Percentiles rank a stretch among this genome's conserved stretches.
Conservation (phyloP, 92 coral and sea anemone genomes). For the Umimayanthus kanabou region DNA sequence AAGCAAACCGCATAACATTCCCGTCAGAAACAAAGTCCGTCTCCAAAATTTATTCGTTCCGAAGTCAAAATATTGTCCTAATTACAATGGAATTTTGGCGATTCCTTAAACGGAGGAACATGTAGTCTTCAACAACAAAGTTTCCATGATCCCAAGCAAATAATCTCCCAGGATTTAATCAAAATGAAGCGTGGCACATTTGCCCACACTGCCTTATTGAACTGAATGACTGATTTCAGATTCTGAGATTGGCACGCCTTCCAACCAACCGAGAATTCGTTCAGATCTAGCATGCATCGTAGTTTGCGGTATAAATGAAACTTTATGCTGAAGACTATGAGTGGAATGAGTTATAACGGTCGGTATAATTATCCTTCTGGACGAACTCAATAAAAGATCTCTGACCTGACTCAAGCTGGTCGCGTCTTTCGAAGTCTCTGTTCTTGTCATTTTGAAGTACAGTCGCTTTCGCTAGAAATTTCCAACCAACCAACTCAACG, state of each 20-base stretch:
- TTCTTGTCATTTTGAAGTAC: constrained; percentile 23
- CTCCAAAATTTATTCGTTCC: constrained; percentile 12
- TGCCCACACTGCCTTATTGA: not conserved
- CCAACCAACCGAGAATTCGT: not conserved
- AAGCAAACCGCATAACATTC: not conserved
- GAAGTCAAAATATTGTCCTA: constrained; percentile 20
- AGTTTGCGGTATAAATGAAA: not conserved
- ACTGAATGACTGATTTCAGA: not conserved
- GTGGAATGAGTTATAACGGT: not conserved
- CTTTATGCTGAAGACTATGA: not conserved
- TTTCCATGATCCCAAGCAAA: constrained; percentile 14
- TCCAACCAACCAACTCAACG: constrained; percentile 6
- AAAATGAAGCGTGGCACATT: not conserved
- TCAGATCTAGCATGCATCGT: not conserved
- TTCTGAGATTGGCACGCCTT: constrained; percentile 32
- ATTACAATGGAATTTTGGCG: not conserved
- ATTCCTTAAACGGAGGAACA: not conserved
- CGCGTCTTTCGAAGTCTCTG: constrained; percentile 25
- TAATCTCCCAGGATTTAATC: constrained; percentile 11
- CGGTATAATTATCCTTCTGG: not conserved
- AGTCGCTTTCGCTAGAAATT: constrained; percentile 1
- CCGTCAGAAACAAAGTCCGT: constrained; percentile 11
- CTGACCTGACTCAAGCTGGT: constrained; percentile 42
- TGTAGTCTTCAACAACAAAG: not conserved
- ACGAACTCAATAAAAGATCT: constrained; percentile 1